Base-by-base conservation (phyloP, 2,113 vertebrate species). In the Mormyrus lacerda region DNA sequence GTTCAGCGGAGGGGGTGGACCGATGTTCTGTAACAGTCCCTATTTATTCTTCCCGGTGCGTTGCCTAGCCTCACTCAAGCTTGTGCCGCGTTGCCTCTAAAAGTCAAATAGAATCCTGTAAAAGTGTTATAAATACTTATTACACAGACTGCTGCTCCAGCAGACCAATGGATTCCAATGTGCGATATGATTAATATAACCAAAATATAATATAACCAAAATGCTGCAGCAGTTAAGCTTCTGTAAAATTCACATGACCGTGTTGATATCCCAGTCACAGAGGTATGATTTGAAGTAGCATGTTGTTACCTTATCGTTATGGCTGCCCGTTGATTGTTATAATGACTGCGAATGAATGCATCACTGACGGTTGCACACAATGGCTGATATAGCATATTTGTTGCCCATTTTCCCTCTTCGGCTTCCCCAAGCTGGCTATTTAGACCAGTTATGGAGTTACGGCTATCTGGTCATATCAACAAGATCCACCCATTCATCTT, bases 131-230 rank as follows among this genome's bases (percentile, higher is more conserved):
- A 94, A 93, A 92, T 94, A 92, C 93, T 93, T 93, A 93, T 94
- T 94, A 94, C 91, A 88, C 48, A 83, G 90, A 85, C 91, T 65
- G 93, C 91, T 91, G 91, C 93, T 93, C 91, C 92, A 93, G 94
- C 95, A 94, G 94, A 94, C 92, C 55, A 91, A 87, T 91, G 94
- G 93, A 95, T 95, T 94, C 96, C 95, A 94, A 96, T 93, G 94
- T 91, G 90, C n/a, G 91, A 91, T 89, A 90, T 90, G 93, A 95
- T 95, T 94, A 93, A 94, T 95, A 87, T 87, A 90, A 90, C 89
- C 89, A 83, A 85, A 44, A 44, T 44, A 55, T 55, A 55, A 55
- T 2, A 55, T 55, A 24, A 55, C 19, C 19, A 35, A 6, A 27
- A 13, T 45, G 7, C n/a, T 55, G 27, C 39, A 3, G 44, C 3